phyloP scores from a whole-genome alignment of 2,113 vertebrate species.

The Fukomys damarensis region DNA sequence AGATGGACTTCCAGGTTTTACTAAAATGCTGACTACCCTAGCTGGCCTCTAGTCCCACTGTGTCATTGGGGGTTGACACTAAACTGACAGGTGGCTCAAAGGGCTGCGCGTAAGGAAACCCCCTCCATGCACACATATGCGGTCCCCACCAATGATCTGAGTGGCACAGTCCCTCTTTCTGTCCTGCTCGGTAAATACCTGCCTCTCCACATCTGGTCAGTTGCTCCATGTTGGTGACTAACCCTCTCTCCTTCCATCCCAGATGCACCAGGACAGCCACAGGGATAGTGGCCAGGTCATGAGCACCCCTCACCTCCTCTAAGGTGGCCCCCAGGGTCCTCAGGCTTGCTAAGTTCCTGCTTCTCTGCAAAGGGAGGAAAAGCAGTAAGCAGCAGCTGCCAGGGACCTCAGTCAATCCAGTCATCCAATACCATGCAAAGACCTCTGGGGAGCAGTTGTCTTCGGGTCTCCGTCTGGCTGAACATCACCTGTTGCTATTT shows the following conservation, averaged over 20 bases:
- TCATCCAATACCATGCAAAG: not conserved
- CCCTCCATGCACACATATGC: not conserved
- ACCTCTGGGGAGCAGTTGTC: not conserved
- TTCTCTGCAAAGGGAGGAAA: not conserved
- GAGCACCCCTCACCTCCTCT: not conserved
- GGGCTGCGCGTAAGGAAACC: not conserved
- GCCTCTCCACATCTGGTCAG: not conserved
- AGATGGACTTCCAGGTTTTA: not conserved
- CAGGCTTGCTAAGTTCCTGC: not conserved
- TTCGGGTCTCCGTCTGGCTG: not conserved
- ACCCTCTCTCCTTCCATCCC: not conserved
- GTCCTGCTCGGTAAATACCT: not conserved
- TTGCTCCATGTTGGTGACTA: not conserved
- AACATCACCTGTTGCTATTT: constrained; percentile 66
- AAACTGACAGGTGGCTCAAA: not conserved
- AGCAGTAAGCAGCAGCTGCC: not conserved
- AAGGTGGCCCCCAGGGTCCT: not conserved
- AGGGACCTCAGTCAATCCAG: not conserved
- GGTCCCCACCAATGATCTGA: not conserved
- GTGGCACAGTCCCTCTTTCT: not conserved
- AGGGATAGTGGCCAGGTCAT: not conserved
- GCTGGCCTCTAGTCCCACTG: not conserved
- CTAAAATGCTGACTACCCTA: not conserved
- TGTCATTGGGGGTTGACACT: not conserved
- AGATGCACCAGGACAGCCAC: not conserved